A percentile compares a stretch with the other conserved stretches of the same genome.
phyloP scores from a whole-genome alignment of 2,113 vertebrate genomes.

The Sminthopsis crassicaudata region DNA sequence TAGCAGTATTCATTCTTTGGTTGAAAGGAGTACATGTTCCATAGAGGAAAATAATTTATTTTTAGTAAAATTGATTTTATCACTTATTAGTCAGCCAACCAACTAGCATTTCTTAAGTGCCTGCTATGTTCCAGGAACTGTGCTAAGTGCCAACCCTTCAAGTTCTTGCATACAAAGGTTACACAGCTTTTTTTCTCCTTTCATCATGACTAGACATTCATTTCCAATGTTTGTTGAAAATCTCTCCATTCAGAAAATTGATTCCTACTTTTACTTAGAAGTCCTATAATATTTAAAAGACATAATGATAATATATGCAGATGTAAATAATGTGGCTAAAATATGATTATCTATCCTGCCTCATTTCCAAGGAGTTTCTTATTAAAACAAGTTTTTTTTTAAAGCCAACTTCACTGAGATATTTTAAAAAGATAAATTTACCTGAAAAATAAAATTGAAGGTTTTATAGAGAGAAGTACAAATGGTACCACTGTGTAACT shows the following conservation, averaged over 20 bases:
- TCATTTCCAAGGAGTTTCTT: neutral
- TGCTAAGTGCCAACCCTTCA: neutral
- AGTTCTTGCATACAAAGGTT: neutral
- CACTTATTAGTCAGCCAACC: neutral
- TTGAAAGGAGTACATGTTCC: neutral
- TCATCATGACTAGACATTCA: neutral
- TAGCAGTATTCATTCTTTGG: neutral
- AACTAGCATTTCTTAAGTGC: neutral
- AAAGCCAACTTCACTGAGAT: neutral
- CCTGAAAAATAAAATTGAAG: constrained; percentile 95
- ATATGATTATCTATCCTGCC: neutral
- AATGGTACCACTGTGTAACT: constrained; percentile 98
- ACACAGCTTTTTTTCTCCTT: neutral
- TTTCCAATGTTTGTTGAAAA: neutral
- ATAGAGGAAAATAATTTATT: neutral
- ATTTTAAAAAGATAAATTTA: constrained; percentile 74
- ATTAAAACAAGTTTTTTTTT: neutral
- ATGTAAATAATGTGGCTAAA: neutral
- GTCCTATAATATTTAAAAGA: neutral
- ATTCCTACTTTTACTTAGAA: neutral
- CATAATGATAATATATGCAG: too few species aligned
- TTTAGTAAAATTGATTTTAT: neutral
- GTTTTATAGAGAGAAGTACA: constrained; percentile 93
- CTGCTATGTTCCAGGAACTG: neutral
- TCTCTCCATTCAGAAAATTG: neutral